phyloP scores from a whole-genome alignment of 2,888 invertebrate genomes.

The Habrosyne pyritoides region DNA sequence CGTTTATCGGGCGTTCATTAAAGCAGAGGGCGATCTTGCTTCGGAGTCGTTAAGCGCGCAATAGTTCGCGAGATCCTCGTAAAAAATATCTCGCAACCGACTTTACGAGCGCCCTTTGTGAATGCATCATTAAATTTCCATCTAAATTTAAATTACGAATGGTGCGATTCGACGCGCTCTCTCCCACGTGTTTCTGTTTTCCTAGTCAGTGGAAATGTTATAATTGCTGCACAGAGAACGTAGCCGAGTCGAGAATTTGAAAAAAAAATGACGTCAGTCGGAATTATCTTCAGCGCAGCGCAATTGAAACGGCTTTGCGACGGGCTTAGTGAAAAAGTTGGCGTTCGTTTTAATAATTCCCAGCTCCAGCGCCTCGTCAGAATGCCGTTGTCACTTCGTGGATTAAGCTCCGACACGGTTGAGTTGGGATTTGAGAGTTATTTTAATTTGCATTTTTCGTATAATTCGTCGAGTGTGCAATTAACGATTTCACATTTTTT shows the following conservation, averaged over 20 bases:
- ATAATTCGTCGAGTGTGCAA: constrained; percentile 62
- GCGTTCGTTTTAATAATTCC: constrained; percentile 84
- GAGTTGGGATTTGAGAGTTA: constrained; percentile 82
- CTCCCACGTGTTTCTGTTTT: constrained; percentile 82
- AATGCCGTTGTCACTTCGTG: constrained; percentile 84
- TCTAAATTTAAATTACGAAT: constrained; percentile 83
- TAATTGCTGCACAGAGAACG: constrained; percentile 82
- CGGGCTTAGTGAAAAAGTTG: constrained; percentile 84
- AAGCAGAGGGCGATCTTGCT: constrained; percentile 82
- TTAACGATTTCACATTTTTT: constrained; percentile 27
- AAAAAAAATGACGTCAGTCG: constrained; percentile 83
- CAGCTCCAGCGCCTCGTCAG: constrained; percentile 83
- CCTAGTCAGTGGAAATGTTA: constrained; percentile 82
- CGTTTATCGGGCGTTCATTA: constrained; percentile 84
- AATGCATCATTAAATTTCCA: constrained; percentile 84
- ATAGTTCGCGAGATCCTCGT: constrained; percentile 84
- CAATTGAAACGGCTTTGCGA: constrained; percentile 84
- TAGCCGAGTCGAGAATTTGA: constrained; percentile 79
- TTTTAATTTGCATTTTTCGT: constrained; percentile 81
- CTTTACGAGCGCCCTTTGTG: constrained; percentile 83
- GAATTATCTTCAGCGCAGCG: constrained; percentile 84
- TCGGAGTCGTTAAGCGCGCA: constrained; percentile 84
- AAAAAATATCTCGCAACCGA: constrained; percentile 83
- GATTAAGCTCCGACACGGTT: constrained; percentile 83
- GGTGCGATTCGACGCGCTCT: constrained; percentile 75